Evolutionary conservation across 2,888 invertebrate genomes (phyloP), one percentile per base, ranked within the genome.

Genomic region (Elgonia sp.): DNA sequence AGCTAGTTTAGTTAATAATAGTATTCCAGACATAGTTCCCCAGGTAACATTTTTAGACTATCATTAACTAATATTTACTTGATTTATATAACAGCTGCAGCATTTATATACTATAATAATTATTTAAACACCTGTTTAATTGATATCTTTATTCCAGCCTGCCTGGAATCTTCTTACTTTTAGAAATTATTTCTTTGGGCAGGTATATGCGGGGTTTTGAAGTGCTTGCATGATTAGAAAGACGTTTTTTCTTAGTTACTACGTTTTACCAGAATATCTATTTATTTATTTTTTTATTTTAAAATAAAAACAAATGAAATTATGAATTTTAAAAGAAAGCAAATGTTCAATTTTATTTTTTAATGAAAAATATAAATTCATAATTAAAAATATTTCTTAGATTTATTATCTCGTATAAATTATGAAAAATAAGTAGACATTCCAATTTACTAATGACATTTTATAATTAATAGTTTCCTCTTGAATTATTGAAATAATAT

Each of bases 91-190:
- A 29, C 29, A 29, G 1, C 5, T 29, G 29, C 29, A 29, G 29
- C 1, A 29, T 29, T 29, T 29, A 29, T 29, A 29, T 29, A 29
- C 29, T 29, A 3, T 29, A 29, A 3, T 3, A 29, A 29, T 29
- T 29, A 29, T 29, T 29, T 5, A 29, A 29, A 29, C 29, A 29
- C 29, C 1, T 29, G 29, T 29, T 29, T 29, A 29, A 29, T 29
- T 29, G 1, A n/a, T 72, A 60, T 82, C 60, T 86, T 65, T 76
- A 89, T 94, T 94, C 89, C 92, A 94, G 94, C 93, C 92, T 91
- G 93, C 93, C 90, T 94, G 94, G 94, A 94, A 94, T 91, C 90
- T 92, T 82, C 89, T 92, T 92, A 88, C 91, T 90, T 92, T 94
- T 92, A 93, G 91, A 89, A 91, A 92, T 92, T 93, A 92, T 94